Evolutionary conservation across 2,113 vertebrate species (phyloP).

Genomic region (Gnathonemus longibarbis): DNA sequence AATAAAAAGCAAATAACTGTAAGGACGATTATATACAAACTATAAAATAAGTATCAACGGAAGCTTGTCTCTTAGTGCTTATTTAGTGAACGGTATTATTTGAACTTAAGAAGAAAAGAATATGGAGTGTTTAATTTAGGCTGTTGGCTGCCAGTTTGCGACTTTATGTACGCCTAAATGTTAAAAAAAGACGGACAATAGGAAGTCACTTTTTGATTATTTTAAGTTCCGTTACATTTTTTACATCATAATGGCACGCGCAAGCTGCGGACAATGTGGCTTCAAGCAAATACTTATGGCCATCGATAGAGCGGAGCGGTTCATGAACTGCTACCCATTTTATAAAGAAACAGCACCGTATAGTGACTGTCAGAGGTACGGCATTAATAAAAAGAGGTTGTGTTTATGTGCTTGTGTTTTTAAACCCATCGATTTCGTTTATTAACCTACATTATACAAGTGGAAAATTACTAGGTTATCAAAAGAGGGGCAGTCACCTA

Average conservation of each 20-base stretch:
- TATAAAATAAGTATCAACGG: not conserved
- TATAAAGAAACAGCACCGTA: not conserved
- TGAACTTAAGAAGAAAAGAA: not conserved
- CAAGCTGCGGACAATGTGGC: not conserved
- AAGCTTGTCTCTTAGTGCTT: not conserved
- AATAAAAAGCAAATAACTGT: not conserved
- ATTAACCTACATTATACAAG: not conserved
- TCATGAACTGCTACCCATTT: not conserved
- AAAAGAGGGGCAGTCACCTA: not conserved
- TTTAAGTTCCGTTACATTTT: not conserved
- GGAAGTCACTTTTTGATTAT: not conserved
- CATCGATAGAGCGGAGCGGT: not conserved
- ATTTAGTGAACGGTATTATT: not conserved
- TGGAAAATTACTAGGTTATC: not conserved
- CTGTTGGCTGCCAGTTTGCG: not conserved
- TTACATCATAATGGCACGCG: not conserved
- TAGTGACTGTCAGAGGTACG: not conserved
- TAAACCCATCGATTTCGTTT: not conserved
- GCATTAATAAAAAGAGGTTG: not conserved
- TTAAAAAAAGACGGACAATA: not conserved
- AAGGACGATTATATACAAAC: not conserved
- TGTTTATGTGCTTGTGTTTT: not conserved
- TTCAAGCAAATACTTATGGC: not conserved
- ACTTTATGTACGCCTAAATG: not conserved
- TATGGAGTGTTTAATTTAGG: not conserved